phyloP scores from a whole-genome alignment of 2,797 vertebrate genomes.

The Catharus ustulatus region DNA sequence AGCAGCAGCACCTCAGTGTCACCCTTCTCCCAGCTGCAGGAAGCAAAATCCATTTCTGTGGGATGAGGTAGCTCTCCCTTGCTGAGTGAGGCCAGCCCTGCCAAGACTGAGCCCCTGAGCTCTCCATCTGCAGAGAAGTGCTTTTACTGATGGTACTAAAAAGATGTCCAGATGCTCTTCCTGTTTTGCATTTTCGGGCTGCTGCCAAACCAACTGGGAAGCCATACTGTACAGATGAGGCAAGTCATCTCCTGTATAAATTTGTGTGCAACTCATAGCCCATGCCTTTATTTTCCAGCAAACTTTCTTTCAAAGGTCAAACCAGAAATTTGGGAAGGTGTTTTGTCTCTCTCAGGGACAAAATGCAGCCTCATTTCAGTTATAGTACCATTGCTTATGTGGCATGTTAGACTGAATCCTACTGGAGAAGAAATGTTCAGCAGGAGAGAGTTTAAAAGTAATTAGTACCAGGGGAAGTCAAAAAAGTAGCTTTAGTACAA shows the following conservation, averaged over 20 bases:
- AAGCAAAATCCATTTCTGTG: not conserved
- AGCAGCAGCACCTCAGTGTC: not conserved
- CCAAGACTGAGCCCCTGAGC: not conserved
- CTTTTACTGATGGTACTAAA: not conserved
- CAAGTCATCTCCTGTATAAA: not conserved
- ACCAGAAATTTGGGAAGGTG: not conserved
- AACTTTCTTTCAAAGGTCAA: constrained; percentile 43
- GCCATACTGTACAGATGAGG: constrained; percentile 18
- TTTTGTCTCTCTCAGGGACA: not conserved
- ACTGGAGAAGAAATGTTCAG: not conserved
- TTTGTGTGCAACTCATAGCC: not conserved
- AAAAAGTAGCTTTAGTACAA: not conserved
- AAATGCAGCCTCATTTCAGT: constrained; percentile 9
- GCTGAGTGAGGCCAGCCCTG: not conserved
- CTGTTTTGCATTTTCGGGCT: constrained; percentile 28
- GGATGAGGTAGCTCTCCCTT: not conserved
- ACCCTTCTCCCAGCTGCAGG: not conserved
- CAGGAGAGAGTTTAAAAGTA: constrained; percentile 42
- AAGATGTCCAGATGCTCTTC: constrained; percentile 33
- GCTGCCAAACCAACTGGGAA: constrained; percentile 47
- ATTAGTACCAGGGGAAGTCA: constrained; percentile 15
- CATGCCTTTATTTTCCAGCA: not conserved
- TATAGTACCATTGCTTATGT: not conserved
- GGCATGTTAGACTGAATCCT: not conserved
- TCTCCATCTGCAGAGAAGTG: constrained; percentile 9